Conservation (phyloP, 2,888 invertebrate species). For the Rhogogaster chlorosoma region DNA sequence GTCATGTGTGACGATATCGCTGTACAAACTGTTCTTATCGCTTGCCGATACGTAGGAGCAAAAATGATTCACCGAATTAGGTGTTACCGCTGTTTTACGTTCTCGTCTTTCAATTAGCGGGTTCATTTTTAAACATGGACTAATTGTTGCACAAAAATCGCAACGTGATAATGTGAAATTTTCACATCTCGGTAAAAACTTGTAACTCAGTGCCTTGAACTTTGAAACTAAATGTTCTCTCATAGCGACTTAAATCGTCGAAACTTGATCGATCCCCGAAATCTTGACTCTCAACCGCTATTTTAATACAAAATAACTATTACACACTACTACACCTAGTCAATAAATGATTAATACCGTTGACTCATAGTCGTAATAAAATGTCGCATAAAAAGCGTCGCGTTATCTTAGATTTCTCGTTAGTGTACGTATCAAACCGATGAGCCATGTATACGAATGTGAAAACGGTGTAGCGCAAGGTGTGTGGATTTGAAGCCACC, state of each 20-base stretch:
- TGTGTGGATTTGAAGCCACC: not conserved
- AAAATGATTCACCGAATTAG: slow-evolving; percentile 42
- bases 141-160: not conserved
- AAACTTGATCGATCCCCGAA: not conserved
- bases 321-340: not conserved
- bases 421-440: slow-evolving; percentile 1
- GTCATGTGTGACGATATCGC: slow-evolving; percentile 44
- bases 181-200: not conserved
- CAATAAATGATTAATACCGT: not conserved
- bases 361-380: slow-evolving; percentile 26
- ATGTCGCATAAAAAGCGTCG: not conserved
- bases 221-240: not conserved
- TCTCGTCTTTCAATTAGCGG: not conserved
- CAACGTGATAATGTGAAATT: not conserved
- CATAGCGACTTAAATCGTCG: not conserved
- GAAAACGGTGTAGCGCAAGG: not conserved
- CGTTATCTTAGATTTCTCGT: slow-evolving; percentile 32
- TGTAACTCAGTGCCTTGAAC: not conserved
- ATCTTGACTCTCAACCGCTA: not conserved
- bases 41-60: slow-evolving; percentile 39
- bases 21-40: slow-evolving; percentile 43
- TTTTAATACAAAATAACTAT: not conserved
- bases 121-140: not conserved
- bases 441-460: not conserved
- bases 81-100: not conserved